Evolutionary conservation across 1,140 invertebrate genomes (phyloP).

Genomic region (Drosophila murphyi): DNA sequence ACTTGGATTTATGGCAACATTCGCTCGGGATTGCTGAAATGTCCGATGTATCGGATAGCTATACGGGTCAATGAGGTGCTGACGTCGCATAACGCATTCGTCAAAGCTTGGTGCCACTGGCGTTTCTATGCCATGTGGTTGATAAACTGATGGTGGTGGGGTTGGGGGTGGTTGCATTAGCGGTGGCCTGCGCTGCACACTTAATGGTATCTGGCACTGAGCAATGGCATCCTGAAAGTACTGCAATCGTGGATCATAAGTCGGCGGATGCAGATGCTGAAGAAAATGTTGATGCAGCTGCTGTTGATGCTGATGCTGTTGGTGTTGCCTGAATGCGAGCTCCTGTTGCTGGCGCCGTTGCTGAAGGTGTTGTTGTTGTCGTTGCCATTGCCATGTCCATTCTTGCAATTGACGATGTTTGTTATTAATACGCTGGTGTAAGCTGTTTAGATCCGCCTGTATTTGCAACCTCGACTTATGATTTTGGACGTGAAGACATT

Average conservation of each 20-base stretch:
- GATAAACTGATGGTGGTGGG: background rate
- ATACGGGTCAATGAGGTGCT: conserved; percentile 25
- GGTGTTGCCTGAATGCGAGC: conserved; percentile 18
- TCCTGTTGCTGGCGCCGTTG: conserved; percentile 17
- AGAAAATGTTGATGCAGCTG: conserved; percentile 22
- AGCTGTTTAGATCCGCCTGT: background rate
- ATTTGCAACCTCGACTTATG: conserved; percentile 31
- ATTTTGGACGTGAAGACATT: conserved; percentile 26
- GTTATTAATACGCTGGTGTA: conserved; percentile 38
- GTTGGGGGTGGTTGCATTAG: background rate
- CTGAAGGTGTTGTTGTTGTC: conserved; percentile 11
- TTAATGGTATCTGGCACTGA: conserved; percentile 12
- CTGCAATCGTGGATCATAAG: conserved; percentile 35
- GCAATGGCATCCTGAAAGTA: conserved; percentile 44
- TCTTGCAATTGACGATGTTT: conserved; percentile 38
- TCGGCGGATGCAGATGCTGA: conserved; percentile 15
- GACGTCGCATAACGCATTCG: conserved; percentile 25
- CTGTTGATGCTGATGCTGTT: conserved; percentile 27
- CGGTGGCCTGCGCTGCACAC: background rate
- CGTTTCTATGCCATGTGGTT: background rate
- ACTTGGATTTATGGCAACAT: background rate
- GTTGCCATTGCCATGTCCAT: conserved; percentile 36
- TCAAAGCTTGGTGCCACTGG: background rate
- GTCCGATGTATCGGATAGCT: background rate
- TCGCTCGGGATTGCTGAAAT: background rate